Evolutionary conservation across 2,797 vertebrate species (phyloP).

Genomic region (Agapornis canus): DNA sequence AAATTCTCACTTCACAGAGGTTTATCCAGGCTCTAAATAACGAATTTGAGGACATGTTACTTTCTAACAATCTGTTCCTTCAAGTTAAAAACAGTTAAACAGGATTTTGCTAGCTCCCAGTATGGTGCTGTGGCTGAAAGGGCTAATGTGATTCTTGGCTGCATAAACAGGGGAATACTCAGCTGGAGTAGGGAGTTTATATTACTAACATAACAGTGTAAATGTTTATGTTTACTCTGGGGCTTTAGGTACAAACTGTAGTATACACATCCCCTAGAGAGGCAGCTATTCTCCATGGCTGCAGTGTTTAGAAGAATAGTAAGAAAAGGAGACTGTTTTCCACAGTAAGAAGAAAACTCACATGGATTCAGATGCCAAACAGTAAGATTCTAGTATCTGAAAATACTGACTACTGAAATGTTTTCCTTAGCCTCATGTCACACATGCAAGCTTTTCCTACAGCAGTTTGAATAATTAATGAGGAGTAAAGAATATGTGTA

Average conservation of each 20-base stretch:
- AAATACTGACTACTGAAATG: background rate
- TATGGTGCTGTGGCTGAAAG: constrained; percentile 45
- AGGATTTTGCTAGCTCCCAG: constrained; percentile 19
- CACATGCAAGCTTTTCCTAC: background rate
- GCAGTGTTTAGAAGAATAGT: background rate
- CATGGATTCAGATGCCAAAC: background rate
- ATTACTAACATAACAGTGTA: constrained; percentile 36
- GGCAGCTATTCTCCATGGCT: constrained; percentile 22
- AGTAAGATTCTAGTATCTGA: background rate
- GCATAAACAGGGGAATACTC: constrained; percentile 47
- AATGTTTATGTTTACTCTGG: constrained; percentile 62
- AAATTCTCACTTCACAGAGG: constrained; percentile 22
- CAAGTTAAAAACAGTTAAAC: constrained; percentile 40
- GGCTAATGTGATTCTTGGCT: constrained; percentile 41
- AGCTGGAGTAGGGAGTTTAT: constrained; percentile 41
- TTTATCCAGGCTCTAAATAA: constrained; percentile 36
- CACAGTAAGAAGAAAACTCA: background rate
- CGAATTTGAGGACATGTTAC: background rate
- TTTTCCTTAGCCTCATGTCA: constrained; percentile 23
- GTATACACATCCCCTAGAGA: background rate
- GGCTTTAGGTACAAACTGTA: constrained; percentile 19
- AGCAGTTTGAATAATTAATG: constrained; percentile 5
- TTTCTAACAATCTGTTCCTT: constrained; percentile 46
- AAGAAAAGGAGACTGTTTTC: constrained; percentile 7
- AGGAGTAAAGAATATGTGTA: background rate